Evolutionary conservation across 2,113 vertebrate genomes (phyloP).

Genomic region (Pangasianodon hypophthalmus): DNA sequence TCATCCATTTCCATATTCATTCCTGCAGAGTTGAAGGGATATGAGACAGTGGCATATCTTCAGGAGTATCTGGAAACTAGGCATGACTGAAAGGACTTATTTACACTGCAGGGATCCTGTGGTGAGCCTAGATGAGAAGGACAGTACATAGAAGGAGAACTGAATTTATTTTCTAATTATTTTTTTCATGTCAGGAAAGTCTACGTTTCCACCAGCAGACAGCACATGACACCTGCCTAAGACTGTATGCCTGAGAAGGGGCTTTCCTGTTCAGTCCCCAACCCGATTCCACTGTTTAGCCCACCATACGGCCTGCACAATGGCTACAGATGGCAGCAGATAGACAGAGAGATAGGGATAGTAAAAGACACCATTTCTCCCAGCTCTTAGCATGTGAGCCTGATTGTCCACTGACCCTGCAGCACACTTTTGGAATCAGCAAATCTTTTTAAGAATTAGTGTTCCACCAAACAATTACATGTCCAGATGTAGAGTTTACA

Average conservation of each 20-base stretch:
- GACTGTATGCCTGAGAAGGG: not conserved
- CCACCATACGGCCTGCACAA: constrained; percentile 27
- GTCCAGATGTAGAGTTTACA: not conserved
- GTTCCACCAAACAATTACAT: not conserved
- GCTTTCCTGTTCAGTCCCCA: constrained; percentile 3
- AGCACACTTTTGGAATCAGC: constrained; percentile 21
- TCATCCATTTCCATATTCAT: constrained; percentile 52
- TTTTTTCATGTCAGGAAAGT: not conserved
- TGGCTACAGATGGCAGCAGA: constrained; percentile 41
- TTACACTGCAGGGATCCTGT: constrained; percentile 43
- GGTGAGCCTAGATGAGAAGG: not conserved
- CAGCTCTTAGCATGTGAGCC: not conserved
- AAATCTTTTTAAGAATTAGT: not conserved
- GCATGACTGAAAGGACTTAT: constrained; percentile 38
- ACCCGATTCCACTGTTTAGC: constrained; percentile 25
- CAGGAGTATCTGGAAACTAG: not conserved
- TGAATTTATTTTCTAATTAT: constrained; percentile 3
- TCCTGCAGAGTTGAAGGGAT: constrained; percentile 40
- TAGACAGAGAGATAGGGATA: constrained; percentile 30
- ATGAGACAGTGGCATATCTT: constrained; percentile 15
- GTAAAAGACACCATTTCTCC: not conserved
- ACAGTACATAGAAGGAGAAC: not conserved
- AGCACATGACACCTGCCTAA: constrained; percentile 11
- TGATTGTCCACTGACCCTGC: constrained; percentile 11
- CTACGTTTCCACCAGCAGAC: not conserved